A percentile compares a stretch with the other conserved stretches of the same genome.
phyloP scores from a whole-genome alignment of 2,113 vertebrate species.

The Alosa alosa region DNA sequence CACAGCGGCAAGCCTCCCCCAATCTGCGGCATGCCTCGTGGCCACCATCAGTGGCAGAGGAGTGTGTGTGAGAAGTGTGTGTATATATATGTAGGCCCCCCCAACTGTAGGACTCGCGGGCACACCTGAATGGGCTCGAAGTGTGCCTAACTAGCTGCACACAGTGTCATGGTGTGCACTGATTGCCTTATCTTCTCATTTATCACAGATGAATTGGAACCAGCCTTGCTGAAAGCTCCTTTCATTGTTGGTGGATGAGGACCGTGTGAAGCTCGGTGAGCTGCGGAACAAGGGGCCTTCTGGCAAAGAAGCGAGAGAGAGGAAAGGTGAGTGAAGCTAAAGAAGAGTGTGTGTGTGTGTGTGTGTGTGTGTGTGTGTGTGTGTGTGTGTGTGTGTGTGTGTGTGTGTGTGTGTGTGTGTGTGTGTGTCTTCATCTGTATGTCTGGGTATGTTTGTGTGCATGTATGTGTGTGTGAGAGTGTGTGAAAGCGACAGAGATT shows the following conservation, averaged over 20 bases:
- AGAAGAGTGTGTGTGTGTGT: not conserved
- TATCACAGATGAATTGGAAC: constrained; percentile 99
- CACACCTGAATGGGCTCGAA: constrained; percentile 89
- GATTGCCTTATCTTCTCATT: constrained; percentile 99
- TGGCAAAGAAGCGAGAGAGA: constrained; percentile 37
- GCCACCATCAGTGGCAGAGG: constrained; percentile 74
- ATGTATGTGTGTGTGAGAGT: not conserved
- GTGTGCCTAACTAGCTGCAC: constrained; percentile 86
- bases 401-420: not conserved
- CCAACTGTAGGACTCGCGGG: constrained; percentile 74
- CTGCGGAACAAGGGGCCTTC: constrained; percentile 62
- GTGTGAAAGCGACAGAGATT: not conserved
- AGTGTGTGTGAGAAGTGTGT: constrained; percentile 64
- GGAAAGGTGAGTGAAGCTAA: constrained; percentile 30
- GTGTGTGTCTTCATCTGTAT: not conserved
- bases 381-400: not conserved
- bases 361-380: not conserved
- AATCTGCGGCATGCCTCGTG: constrained; percentile 74
- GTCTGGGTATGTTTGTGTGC: not conserved
- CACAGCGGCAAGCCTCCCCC: constrained; percentile 19
- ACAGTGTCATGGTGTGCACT: constrained; percentile 79
- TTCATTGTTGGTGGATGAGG: constrained; percentile 82
- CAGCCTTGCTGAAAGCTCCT: constrained; percentile 94
- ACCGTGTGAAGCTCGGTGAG: constrained; percentile 64
- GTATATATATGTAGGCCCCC: constrained; percentile 58